These are phyloP conservation scores for Anoplophora glabripennis DNA, from an alignment of 1,140 invertebrate species.

Conservation along the genomic window DNA sequence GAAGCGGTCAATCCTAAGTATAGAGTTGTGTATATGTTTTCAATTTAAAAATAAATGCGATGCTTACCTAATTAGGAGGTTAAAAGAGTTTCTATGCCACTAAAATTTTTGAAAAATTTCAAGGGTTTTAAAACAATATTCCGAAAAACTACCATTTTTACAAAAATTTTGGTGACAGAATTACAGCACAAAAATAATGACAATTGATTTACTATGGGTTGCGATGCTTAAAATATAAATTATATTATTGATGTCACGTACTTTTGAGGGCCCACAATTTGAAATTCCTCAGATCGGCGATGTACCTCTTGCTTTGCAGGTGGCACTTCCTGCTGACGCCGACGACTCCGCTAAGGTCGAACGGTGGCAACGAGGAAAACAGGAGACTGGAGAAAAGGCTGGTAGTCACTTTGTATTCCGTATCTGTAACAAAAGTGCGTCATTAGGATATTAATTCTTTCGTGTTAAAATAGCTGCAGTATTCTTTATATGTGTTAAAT, in stretches of 20 bases:
- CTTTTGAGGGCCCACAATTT: constrained; percentile 61
- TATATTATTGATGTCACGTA: constrained; percentile 46
- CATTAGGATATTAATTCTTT: too few species aligned
- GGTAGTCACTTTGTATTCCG: constrained; percentile 21
- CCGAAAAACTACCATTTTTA: background rate
- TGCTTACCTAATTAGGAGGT: too few species aligned
- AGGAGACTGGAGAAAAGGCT: constrained; percentile 26
- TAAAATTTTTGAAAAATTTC: background rate
- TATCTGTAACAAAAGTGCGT: constrained; percentile 36
- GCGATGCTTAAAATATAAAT: background rate
- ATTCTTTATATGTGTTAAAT: too few species aligned
- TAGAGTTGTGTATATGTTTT: too few species aligned
- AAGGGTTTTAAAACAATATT: background rate
- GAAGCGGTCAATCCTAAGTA: too few species aligned
- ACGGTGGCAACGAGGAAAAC: constrained; percentile 29
- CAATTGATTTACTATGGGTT: background rate
- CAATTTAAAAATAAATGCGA: too few species aligned
- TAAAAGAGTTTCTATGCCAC: too few species aligned
- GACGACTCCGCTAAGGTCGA: constrained; percentile 29
- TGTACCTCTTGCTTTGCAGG: constrained; percentile 31
- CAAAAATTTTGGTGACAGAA: background rate
- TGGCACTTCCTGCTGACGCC: constrained; percentile 32
- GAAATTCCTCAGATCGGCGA: constrained; percentile 50
- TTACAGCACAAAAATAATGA: background rate
- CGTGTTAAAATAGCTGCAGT: too few species aligned